These are phyloP conservation scores for Carcharodon carcharias DNA, from an alignment of 2,797 vertebrate species.

Conservation along the genomic window DNA sequence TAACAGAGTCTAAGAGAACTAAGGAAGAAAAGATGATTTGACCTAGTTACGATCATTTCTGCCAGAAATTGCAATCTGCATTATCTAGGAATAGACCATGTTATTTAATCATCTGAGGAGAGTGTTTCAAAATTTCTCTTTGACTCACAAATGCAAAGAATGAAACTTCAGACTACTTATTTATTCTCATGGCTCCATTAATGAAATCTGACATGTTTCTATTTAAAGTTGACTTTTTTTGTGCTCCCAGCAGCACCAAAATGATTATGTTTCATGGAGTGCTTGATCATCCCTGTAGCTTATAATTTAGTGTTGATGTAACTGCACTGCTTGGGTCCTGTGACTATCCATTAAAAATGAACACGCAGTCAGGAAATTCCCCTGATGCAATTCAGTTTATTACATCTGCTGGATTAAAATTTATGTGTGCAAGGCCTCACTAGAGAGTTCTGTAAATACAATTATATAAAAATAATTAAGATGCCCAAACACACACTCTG, in stretches of 20 bases:
- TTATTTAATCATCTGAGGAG: background rate
- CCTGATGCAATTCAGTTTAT: background rate
- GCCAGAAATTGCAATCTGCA: too few species aligned
- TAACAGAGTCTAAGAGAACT: background rate
- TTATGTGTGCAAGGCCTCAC: background rate
- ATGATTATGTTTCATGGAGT: background rate
- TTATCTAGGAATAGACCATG: background rate
- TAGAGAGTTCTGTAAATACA: background rate
- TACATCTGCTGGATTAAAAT: background rate
- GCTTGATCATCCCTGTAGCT: background rate
- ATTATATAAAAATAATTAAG: background rate
- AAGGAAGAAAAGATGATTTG: background rate
- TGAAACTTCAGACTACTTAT: background rate
- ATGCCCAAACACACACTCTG: background rate
- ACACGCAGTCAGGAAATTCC: background rate
- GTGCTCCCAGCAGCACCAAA: background rate
- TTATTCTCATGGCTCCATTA: background rate
- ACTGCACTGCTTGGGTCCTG: background rate
- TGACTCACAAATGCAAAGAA: background rate
- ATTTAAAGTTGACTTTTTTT: background rate
- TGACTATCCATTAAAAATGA: background rate
- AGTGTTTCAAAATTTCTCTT: background rate
- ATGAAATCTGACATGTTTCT: background rate
- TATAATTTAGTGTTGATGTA: background rate
- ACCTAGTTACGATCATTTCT: background rate